Conservation (phyloP, 2,113 vertebrate species). For the Dromas ardeola region DNA sequence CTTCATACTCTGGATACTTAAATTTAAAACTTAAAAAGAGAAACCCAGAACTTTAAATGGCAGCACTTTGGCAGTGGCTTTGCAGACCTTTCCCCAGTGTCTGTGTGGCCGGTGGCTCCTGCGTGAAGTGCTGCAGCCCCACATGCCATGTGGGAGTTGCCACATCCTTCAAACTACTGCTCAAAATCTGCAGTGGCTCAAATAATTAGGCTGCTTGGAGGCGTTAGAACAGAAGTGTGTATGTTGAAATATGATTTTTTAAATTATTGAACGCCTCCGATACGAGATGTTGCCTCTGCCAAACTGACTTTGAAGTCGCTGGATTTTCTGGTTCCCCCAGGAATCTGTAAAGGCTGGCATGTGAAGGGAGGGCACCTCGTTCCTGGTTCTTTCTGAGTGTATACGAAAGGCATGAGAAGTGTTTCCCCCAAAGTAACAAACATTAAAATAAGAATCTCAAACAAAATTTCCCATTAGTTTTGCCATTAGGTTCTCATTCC, state of each 20-base stretch:
- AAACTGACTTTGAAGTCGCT: background rate
- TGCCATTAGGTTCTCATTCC: background rate
- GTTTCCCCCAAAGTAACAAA: background rate
- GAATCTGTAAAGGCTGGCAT: background rate
- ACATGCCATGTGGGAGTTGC: background rate
- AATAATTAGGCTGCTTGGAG: background rate
- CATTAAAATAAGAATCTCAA: background rate
- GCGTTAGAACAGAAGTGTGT: background rate
- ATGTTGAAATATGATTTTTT: background rate
- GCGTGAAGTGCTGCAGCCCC: background rate
- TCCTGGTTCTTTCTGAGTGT: background rate
- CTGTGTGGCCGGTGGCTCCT: background rate
- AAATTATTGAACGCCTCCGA: background rate
- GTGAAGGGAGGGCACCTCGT: background rate
- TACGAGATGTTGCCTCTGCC: background rate
- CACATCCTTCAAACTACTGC: background rate
- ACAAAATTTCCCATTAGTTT: background rate
- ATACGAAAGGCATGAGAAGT: background rate
- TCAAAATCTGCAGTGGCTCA: background rate
- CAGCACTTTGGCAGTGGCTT: background rate
- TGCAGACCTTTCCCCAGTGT: background rate
- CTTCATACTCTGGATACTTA: background rate
- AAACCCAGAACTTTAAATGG: too few relatives aligned
- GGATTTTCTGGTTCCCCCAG: background rate
- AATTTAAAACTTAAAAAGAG: background rate